phyloP scores from a whole-genome alignment of 2,888 invertebrate genomes.

The Mimas tiliae region DNA sequence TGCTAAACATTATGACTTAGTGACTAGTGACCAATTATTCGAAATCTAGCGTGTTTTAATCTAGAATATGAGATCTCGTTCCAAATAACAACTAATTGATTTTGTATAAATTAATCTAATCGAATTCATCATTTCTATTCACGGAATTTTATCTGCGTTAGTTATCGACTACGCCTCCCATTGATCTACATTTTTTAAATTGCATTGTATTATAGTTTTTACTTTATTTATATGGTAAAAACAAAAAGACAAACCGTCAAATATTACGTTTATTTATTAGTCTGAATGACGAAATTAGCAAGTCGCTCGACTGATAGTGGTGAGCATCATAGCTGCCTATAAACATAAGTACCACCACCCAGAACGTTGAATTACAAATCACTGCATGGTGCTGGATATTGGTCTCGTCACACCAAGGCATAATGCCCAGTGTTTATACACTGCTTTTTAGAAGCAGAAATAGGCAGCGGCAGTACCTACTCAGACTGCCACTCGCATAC shows the following conservation, averaged over 20 bases:
- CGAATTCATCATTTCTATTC: not conserved
- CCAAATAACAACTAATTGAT: constrained; percentile 3
- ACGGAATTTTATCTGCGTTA: not conserved
- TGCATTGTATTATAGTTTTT: not conserved
- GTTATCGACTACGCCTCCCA: not conserved
- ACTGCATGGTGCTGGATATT: too few species aligned
- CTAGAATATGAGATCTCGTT: constrained; percentile 15
- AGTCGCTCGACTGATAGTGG: too few species aligned
- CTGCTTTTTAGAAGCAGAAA: too few species aligned
- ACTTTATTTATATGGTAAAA: not conserved
- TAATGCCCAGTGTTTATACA: too few species aligned
- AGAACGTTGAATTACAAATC: too few species aligned
- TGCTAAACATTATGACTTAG: not conserved
- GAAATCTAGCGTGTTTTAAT: constrained; percentile 2
- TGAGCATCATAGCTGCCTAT: too few species aligned
- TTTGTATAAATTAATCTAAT: constrained; percentile 11
- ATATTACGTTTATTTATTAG: too few species aligned
- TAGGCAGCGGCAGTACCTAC: too few species aligned
- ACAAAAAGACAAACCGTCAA: not conserved
- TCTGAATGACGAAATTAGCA: too few species aligned
- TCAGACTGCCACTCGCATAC: too few species aligned
- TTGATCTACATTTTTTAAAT: not conserved
- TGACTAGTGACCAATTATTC: not conserved
- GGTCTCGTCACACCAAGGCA: too few species aligned
- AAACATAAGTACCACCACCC: too few species aligned